Evolutionary conservation across 2,888 invertebrate species (phyloP).

Genomic region (Macrophya annulata): DNA sequence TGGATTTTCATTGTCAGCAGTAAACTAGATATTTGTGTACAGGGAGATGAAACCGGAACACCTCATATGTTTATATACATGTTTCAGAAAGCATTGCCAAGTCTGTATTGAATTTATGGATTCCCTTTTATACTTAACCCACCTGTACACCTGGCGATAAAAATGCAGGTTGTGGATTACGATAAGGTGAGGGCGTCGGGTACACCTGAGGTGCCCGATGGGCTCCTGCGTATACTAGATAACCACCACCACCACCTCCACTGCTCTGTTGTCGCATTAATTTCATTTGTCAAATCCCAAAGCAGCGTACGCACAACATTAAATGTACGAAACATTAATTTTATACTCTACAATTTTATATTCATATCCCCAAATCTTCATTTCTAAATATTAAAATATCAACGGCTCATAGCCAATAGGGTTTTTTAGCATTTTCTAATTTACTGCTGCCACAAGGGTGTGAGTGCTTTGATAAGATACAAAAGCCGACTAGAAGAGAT

Average conservation of each 20-base stretch:
- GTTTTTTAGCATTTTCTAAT: conserved; percentile 17
- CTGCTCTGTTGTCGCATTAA: conserved; percentile 71
- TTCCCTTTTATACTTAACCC: conserved; percentile 60
- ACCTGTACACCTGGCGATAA: conserved; percentile 78
- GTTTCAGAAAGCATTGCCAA: background rate
- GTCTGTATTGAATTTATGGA: background rate
- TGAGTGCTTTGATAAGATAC: background rate
- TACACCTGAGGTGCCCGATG: conserved; percentile 78
- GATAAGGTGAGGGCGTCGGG: conserved; percentile 77
- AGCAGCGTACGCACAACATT: conserved; percentile 74
- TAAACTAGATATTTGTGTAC: conserved; percentile 43
- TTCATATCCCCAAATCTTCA: conserved; percentile 5
- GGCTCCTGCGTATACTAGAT: conserved; percentile 76
- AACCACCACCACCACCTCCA: conserved; percentile 75
- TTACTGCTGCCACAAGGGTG: conserved; percentile 38
- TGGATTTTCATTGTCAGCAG: conserved; percentile 27
- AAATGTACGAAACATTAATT: conserved; percentile 35
- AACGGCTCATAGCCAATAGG: background rate
- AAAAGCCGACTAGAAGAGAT: background rate
- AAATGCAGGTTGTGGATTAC: conserved; percentile 78
- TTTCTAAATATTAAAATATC: background rate
- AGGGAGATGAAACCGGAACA: background rate
- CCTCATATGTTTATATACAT: background rate
- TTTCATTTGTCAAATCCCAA: conserved; percentile 71
- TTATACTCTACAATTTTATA: conserved; percentile 14